Evolutionary conservation across 1,140 invertebrate genomes (phyloP).

Genomic region (Oryzaephilus surinamensis): DNA sequence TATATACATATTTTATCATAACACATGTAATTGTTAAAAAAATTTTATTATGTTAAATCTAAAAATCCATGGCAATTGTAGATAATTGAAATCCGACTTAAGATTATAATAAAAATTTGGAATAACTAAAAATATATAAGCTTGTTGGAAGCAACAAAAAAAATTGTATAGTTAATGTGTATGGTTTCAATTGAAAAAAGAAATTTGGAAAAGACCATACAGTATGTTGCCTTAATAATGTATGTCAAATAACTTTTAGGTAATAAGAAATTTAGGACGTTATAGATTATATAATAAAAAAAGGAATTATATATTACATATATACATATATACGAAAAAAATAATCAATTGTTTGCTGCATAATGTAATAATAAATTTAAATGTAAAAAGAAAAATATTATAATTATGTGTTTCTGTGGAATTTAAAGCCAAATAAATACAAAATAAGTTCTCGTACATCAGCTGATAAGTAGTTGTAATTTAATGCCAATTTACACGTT

Average conservation of each 20-base stretch:
- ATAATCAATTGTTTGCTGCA: constrained; percentile 8
- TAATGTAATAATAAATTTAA: constrained; percentile 9
- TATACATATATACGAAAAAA: too few species aligned
- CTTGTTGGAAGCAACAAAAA: too few species aligned
- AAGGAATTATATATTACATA: too few species aligned
- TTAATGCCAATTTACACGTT: constrained; percentile 10
- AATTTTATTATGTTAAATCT: too few species aligned
- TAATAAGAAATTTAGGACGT: constrained; percentile 10
- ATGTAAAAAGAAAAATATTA: too few species aligned
- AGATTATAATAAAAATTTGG: too few species aligned
- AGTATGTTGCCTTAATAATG: constrained; percentile 29
- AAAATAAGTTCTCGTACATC: constrained; percentile 11
- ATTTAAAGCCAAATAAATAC: constrained; percentile 12
- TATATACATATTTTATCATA: too few species aligned
- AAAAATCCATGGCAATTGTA: too few species aligned
- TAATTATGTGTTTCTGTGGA: constrained; percentile 8
- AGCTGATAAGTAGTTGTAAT: constrained; percentile 10
- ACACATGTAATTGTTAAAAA: too few species aligned
- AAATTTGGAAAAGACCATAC: constrained; percentile 18
- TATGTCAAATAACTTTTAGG: constrained; percentile 19
- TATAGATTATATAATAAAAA: constrained; percentile 14
- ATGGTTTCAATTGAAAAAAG: neutral
- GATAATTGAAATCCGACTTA: too few species aligned
- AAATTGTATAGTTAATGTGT: neutral
- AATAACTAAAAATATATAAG: too few species aligned